phyloP scores from a whole-genome alignment of 2,797 vertebrate genomes.

The Hozukius guyotensis region DNA sequence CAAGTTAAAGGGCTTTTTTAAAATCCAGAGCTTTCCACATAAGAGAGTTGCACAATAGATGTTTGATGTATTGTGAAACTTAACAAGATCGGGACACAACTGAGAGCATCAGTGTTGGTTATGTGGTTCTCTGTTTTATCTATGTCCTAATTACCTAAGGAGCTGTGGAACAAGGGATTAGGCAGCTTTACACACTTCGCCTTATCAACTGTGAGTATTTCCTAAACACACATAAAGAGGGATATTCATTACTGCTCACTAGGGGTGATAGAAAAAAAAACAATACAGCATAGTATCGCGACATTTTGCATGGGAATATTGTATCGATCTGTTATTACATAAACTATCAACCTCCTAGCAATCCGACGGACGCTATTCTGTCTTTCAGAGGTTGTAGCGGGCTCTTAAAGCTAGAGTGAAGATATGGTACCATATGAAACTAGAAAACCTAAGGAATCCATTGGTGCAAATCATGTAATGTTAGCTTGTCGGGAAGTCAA shows the following conservation, averaged over 20 bases:
- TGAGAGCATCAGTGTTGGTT: conserved; percentile 27
- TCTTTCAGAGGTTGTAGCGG: too few relatives aligned
- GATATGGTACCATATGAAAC: too few relatives aligned
- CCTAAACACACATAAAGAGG: conserved; percentile 9
- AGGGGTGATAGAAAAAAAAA: too few relatives aligned
- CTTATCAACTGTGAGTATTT: conserved; percentile 23
- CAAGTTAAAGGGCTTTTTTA: conserved; percentile 58
- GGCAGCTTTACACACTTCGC: conserved; percentile 15
- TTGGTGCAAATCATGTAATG: too few relatives aligned
- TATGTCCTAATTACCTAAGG: background rate
- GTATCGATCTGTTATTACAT: too few relatives aligned
- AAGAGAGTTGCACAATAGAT: conserved; percentile 49
- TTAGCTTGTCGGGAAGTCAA: too few relatives aligned
- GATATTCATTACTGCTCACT: conserved; percentile 9
- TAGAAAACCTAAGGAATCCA: too few relatives aligned
- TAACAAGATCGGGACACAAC: background rate
- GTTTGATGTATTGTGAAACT: conserved; percentile 31
- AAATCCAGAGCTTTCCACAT: conserved; percentile 28
- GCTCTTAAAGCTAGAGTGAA: too few relatives aligned
- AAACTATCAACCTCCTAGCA: too few relatives aligned
- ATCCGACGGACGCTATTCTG: too few relatives aligned
- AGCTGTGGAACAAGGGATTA: conserved; percentile 20
- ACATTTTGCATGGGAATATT: too few relatives aligned
- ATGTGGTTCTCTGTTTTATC: conserved; percentile 17
- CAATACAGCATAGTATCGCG: too few relatives aligned